These are phyloP conservation scores for Micronycteris hirsuta DNA, from an alignment of 2,113 vertebrate species.

Conservation along the genomic window DNA sequence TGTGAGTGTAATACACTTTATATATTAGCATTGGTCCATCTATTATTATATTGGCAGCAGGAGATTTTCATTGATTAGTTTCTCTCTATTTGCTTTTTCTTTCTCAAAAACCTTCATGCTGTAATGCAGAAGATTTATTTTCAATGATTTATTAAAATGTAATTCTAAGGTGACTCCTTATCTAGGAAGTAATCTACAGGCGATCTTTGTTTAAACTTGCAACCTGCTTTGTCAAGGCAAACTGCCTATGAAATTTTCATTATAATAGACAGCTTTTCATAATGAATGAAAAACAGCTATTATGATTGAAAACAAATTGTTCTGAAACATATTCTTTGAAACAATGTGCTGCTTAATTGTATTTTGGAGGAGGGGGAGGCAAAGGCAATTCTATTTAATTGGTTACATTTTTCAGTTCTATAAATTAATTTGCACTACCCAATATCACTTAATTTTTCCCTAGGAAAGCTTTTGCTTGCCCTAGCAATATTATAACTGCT, in stretches of 20 bases:
- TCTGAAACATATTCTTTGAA: constrained; percentile 80
- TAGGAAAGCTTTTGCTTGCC: constrained; percentile 87
- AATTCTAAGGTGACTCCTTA: constrained; percentile 86
- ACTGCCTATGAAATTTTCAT: constrained; percentile 85
- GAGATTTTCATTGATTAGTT: constrained; percentile 85
- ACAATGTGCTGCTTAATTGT: constrained; percentile 85
- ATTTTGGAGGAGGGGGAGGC: constrained; percentile 75
- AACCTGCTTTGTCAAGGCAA: constrained; percentile 84
- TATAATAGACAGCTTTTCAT: constrained; percentile 84
- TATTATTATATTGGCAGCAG: constrained; percentile 82
- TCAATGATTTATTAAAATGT: constrained; percentile 88
- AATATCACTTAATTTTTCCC: constrained; percentile 87
- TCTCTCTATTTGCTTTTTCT: constrained; percentile 82
- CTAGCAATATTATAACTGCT: constrained; percentile 87
- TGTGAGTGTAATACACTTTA: constrained; percentile 77
- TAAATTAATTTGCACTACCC: constrained; percentile 86
- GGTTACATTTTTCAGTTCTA: constrained; percentile 84
- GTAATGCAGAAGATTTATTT: constrained; percentile 86
- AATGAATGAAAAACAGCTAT: constrained; percentile 83
- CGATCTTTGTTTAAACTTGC: constrained; percentile 87
- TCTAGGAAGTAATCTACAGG: constrained; percentile 84
- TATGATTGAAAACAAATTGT: constrained; percentile 84
- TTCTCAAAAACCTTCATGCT: constrained; percentile 78
- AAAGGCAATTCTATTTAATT: constrained; percentile 81
- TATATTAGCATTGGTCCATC: constrained; percentile 76